These are phyloP conservation scores for Torymus auratus DNA, from an alignment of 2,888 invertebrate genomes.

Conservation along the genomic window DNA sequence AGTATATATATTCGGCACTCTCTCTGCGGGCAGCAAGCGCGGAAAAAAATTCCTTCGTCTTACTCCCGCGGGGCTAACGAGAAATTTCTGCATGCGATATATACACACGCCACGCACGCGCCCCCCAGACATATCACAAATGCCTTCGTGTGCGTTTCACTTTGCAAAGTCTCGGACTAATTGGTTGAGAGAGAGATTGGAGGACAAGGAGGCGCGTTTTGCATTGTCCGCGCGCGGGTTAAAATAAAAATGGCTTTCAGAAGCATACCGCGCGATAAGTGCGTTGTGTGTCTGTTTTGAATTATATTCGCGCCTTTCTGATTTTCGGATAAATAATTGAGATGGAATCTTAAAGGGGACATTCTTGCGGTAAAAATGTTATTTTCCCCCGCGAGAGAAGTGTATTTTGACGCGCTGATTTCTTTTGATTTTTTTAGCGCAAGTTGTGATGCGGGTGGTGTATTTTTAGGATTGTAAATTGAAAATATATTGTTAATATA, in stretches of 20 bases:
- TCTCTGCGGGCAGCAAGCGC: too few relatives aligned
- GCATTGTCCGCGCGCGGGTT: not conserved
- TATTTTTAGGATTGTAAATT: too few relatives aligned
- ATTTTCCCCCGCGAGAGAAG: too few relatives aligned
- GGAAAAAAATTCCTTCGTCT: too few relatives aligned
- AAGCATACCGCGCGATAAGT: not conserved
- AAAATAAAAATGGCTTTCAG: not conserved
- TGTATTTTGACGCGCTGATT: not conserved
- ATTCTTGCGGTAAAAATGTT: slow-evolving; percentile 21
- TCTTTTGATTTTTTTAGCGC: not conserved
- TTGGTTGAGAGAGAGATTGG: not conserved
- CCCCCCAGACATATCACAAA: too few relatives aligned
- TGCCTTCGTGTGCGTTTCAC: not conserved
- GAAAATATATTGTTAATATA: too few relatives aligned
- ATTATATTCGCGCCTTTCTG: not conserved
- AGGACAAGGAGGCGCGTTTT: not conserved
- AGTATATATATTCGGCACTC: too few relatives aligned
- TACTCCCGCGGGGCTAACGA: too few relatives aligned
- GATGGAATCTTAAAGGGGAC: slow-evolving; percentile 30
- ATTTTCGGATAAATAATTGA: not conserved
- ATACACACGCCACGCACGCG: too few relatives aligned
- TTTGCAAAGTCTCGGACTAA: not conserved
- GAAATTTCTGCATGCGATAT: too few relatives aligned
- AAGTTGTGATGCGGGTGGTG: too few relatives aligned
- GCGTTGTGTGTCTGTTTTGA: not conserved